phyloP scores from a whole-genome alignment of 2,113 vertebrate species.

The Glareola pratincola region DNA sequence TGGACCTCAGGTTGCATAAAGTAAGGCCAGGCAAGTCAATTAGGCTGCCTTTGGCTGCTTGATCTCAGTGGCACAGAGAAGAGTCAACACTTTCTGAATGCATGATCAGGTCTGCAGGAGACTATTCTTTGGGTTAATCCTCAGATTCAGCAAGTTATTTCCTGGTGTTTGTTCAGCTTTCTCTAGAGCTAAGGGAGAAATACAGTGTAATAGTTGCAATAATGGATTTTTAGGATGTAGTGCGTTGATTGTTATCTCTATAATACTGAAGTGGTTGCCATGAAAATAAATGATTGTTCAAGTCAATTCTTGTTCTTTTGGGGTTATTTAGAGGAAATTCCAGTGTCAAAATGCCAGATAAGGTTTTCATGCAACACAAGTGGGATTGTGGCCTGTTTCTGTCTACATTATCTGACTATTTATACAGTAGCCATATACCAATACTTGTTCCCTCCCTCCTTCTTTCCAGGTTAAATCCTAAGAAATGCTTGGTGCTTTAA shows the following conservation, averaged over 20 bases:
- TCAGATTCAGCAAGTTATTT: neutral
- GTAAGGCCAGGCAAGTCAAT: neutral
- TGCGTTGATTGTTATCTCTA: neutral
- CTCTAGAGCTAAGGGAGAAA: neutral
- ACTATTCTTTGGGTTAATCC: neutral
- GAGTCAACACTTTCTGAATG: neutral
- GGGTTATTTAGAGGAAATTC: neutral
- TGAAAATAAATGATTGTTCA: neutral
- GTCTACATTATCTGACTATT: neutral
- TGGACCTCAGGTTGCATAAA: neutral
- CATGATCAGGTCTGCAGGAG: neutral
- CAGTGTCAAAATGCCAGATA: neutral
- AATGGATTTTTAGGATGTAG: neutral
- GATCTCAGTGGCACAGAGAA: neutral
- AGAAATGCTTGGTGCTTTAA: neutral
- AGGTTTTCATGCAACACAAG: neutral
- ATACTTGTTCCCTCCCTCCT: neutral
- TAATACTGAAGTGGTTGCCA: neutral
- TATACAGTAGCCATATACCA: neutral
- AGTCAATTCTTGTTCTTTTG: neutral
- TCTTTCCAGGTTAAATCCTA: neutral
- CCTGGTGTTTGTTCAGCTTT: neutral
- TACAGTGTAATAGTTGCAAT: neutral
- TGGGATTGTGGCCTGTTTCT: neutral
- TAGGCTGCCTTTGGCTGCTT: neutral